Conservation (phyloP, 2,113 vertebrate species). For the Reinhardtius hippoglossoides region DNA sequence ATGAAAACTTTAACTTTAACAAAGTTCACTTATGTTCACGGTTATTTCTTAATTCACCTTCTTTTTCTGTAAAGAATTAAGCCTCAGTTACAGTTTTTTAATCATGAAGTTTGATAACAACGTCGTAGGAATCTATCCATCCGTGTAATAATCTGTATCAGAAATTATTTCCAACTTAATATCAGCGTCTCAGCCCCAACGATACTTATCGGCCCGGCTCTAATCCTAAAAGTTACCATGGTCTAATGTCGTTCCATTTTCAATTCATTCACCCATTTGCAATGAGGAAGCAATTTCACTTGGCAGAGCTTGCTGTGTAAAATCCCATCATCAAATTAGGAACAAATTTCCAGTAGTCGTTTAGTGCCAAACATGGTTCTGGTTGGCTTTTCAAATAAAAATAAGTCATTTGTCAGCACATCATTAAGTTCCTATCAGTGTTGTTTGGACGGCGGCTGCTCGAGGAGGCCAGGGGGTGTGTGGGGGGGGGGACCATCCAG, state of each 20-base stretch:
- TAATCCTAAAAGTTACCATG: not conserved
- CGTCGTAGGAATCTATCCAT: too few relatives aligned
- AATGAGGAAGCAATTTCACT: not conserved
- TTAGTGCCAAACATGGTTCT: not conserved
- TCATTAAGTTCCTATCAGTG: constrained; percentile 9
- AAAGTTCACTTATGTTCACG: too few relatives aligned
- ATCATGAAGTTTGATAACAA: too few relatives aligned
- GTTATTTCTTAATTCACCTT: too few relatives aligned
- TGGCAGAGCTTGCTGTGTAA: not conserved
- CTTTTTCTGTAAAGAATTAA: too few relatives aligned
- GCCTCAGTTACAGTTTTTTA: too few relatives aligned
- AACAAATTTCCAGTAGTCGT: not conserved
- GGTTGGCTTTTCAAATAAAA: not conserved
- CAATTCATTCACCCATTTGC: too few relatives aligned
- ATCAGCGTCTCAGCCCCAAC: too few relatives aligned
- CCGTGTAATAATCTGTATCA: too few relatives aligned
- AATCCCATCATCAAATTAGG: not conserved
- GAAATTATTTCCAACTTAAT: too few relatives aligned
- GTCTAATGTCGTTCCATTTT: not conserved
- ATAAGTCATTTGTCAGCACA: constrained; percentile 9
- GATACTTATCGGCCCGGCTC: too few relatives aligned
- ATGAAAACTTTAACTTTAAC: too few relatives aligned
- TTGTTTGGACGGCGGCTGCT: constrained; percentile 16
- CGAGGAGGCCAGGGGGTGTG: not conserved
- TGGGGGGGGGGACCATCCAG: not conserved